Base-by-base conservation (phyloP, 2,888 invertebrate genomes). In the Macrosoma leucophasiata region DNA sequence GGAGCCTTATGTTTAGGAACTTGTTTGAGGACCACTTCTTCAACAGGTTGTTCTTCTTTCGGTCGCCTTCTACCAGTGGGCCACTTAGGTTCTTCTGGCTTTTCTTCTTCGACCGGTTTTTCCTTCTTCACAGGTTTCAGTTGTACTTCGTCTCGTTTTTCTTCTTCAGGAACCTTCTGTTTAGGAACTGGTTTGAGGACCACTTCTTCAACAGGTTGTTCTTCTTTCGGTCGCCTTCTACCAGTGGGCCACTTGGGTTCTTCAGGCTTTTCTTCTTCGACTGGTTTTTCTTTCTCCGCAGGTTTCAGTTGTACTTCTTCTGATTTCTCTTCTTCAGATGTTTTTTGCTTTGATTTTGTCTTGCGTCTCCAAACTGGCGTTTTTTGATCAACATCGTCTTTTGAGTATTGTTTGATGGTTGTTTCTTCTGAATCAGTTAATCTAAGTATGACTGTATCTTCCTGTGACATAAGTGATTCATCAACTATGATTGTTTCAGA, bases 381-480 rank as follows among this genome's bases (percentile, higher is more conserved):
- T 17, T 7, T 17, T 17, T 17, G 4, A 17, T 7, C 7, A 7
- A 17, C 17, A 5, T 17, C 7, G 4, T 7, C 17, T 17, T 17
- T 17, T 17, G 17, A 5, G 2, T 24, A 17, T 10, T 14, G 4
- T 7, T 55, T 40, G 55, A 64, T 37, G 60, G 53, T 33, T 40
- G 22, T 31, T 29, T 54, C 48, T 70, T 69, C 46, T 52, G 52
- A 38, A 34, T 56, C 49, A 61, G 64, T 21, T 60, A 75, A 35
- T 55, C 86, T 87, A 33, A 88, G 62, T 21, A 86, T 70, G 1
- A 88, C 76, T 5, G 84, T 86, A 36, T 89, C 88, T 62, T 89
- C 87, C 36, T 86, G 78, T 39, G 85, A 79, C 3, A 84, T 85
- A 13, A 87, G 58, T 12, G 86, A 85, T 66, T 89, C 87, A 43